phyloP scores from a whole-genome alignment of 2,888 invertebrate species.

The Sinopyrophorus schimmeli region DNA sequence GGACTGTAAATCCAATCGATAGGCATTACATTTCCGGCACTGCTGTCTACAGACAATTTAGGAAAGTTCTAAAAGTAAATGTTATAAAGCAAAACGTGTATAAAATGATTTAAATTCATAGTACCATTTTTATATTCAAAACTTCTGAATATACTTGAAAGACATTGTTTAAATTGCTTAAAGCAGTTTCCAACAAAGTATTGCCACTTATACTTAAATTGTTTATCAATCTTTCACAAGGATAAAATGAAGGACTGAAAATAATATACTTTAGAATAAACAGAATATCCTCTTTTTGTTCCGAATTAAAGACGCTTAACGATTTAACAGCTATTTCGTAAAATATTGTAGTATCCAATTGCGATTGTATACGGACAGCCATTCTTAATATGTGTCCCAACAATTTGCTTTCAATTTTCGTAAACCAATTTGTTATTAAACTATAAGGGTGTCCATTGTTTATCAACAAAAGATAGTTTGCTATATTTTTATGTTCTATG shows the following conservation, averaged over 20 bases:
- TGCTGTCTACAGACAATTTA: constrained; percentile 37
- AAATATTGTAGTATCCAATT: constrained; percentile 58
- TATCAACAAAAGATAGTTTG: constrained; percentile 55
- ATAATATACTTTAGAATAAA: constrained; percentile 63
- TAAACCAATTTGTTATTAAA: constrained; percentile 65
- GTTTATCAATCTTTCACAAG: constrained; percentile 60
- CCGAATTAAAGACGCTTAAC: constrained; percentile 62
- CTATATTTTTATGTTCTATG: constrained; percentile 50
- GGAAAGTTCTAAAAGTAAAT: too few relatives aligned
- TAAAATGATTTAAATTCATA: too few relatives aligned
- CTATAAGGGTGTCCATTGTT: constrained; percentile 46
- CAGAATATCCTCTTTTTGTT: constrained; percentile 62
- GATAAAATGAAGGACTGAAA: constrained; percentile 65
- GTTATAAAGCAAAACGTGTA: too few relatives aligned
- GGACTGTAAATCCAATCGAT: constrained; percentile 81
- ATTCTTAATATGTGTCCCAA: constrained; percentile 59
- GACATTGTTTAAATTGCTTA: constrained; percentile 48
- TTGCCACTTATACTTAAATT: constrained; percentile 60
- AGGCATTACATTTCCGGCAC: constrained; percentile 67
- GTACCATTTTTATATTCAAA: constrained; percentile 47
- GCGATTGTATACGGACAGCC: constrained; percentile 43
- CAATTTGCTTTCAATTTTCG: constrained; percentile 65
- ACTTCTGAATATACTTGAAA: constrained; percentile 48
- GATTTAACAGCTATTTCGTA: constrained; percentile 64
- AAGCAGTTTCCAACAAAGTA: constrained; percentile 53